Evolutionary conservation across 2,113 vertebrate genomes (phyloP).

Genomic region (Nothocercus julius): DNA sequence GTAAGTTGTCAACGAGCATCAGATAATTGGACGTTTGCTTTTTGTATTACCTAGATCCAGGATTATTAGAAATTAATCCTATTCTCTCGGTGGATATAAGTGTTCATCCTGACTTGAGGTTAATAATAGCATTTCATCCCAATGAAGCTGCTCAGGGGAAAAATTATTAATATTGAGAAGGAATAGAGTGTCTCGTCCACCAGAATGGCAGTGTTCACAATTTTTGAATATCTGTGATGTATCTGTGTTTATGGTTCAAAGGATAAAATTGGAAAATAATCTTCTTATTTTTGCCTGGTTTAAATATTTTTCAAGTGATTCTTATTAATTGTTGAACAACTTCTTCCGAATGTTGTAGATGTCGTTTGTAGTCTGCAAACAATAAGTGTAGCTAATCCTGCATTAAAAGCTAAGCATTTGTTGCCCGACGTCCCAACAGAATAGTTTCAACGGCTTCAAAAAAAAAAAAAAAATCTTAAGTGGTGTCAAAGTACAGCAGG

Average conservation of each 20-base stretch:
- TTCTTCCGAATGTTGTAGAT: neutral
- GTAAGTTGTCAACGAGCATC: slow-evolving; percentile 74
- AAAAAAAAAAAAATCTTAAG: neutral
- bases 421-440: neutral
- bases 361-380: neutral
- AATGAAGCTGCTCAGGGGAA: neutral
- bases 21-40: neutral
- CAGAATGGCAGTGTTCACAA: neutral
- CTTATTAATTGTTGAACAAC: neutral
- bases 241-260: neutral
- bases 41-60: fast-evolving
- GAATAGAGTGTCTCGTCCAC: neutral
- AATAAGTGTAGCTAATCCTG: neutral
- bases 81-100: neutral
- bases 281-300: neutral
- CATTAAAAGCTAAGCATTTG: neutral
- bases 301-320: neutral
- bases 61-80: neutral
- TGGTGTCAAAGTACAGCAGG: neutral
- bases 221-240: neutral
- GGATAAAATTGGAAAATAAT: neutral
- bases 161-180: neutral
- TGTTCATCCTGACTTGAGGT: neutral
- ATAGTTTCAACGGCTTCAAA: neutral
- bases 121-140: neutral